phyloP scores from a whole-genome alignment of 2,888 invertebrate species.

The Ophioninae sp. region DNA sequence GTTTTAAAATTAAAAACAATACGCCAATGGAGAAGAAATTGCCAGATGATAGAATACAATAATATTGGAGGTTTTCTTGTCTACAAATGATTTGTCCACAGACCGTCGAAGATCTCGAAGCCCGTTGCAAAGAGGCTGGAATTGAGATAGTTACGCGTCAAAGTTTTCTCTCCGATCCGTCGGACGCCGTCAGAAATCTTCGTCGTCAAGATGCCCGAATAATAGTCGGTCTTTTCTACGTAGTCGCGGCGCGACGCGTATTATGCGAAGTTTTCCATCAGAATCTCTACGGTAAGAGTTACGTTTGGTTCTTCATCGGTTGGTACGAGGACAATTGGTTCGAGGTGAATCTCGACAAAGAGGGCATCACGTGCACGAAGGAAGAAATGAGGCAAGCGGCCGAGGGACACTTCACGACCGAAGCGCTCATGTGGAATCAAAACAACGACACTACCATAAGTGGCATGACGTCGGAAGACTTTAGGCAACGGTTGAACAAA shows the following conservation, averaged over 20 bases:
- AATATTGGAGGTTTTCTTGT: not conserved
- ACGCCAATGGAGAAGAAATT: not conserved
- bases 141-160: conserved; percentile 98
- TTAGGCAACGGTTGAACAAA: conserved; percentile 91
- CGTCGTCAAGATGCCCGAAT: conserved; percentile 98
- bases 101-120: conserved; percentile 98
- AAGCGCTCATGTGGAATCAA: conserved; percentile 99
- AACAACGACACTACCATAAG: conserved; percentile 97
- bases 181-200: conserved; percentile 97
- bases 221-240: conserved; percentile 99
- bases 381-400: conserved; percentile 97
- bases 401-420: conserved; percentile 98
- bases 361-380: conserved; percentile 94
- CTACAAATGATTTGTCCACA: conserved; percentile 76
- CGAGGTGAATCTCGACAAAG: conserved; percentile 91
- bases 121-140: conserved; percentile 93
- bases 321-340: conserved; percentile 99
- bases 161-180: conserved; percentile 98
- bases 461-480: conserved; percentile 96
- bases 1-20: not conserved
- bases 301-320: conserved; percentile 99
- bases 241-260: conserved; percentile 97
- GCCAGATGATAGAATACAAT: not conserved
- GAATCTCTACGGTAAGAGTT: conserved; percentile 95
- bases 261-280: conserved; percentile 98